Conservation (phyloP, 1,140 invertebrate genomes). For the Mya arenaria region DNA sequence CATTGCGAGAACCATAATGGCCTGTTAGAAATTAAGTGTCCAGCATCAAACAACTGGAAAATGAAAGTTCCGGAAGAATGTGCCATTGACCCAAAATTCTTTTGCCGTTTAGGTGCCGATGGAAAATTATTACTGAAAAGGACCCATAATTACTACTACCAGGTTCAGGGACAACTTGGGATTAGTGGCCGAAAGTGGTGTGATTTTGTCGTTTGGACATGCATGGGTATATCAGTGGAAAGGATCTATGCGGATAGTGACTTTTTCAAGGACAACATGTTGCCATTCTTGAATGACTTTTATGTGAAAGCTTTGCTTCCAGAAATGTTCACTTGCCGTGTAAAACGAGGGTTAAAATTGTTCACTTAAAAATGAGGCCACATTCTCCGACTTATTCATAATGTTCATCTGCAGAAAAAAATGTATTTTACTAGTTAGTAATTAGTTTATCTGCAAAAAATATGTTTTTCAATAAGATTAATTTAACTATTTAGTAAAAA, state of each 20-base stretch:
- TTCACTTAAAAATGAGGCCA: too few relatives aligned
- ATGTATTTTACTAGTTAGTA: too few relatives aligned
- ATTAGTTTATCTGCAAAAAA: too few relatives aligned
- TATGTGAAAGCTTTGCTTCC: neutral
- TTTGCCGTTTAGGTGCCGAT: constrained; percentile 21
- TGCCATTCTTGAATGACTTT: neutral
- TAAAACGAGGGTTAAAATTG: neutral
- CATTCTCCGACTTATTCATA: too few relatives aligned
- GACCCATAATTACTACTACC: constrained; percentile 78
- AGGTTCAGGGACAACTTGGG: constrained; percentile 79
- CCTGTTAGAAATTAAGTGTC: constrained; percentile 54
- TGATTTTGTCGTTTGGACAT: constrained; percentile 75
- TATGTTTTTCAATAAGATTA: too few relatives aligned
- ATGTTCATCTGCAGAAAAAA: too few relatives aligned
- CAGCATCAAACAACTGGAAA: constrained; percentile 11
- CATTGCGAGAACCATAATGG: constrained; percentile 2
- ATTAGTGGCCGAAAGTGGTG: constrained; percentile 74
- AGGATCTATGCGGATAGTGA: constrained; percentile 1
- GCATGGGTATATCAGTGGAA: constrained; percentile 3
- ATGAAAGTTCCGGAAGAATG: constrained; percentile 9
- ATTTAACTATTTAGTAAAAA: too few relatives aligned
- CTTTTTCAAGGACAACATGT: constrained; percentile 1
- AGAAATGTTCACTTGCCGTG: neutral
- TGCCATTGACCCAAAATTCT: constrained; percentile 40
- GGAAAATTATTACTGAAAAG: constrained; percentile 63